Evolutionary conservation across 2,888 invertebrate species (phyloP).

Genomic region (Cosmopolites sordidus): DNA sequence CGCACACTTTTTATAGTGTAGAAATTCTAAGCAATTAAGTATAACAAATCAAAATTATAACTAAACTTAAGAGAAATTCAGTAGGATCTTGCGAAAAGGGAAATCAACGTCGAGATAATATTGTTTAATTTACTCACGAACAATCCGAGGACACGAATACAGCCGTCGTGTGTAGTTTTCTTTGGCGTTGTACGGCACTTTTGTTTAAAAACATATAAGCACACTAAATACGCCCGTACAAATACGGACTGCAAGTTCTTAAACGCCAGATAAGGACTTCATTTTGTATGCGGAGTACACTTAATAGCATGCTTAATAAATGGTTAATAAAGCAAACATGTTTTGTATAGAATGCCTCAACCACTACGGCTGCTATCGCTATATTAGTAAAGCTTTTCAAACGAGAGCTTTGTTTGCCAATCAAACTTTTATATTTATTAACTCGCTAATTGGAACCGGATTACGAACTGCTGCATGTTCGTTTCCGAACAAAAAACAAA

Average conservation of each 20-base stretch:
- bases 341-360: slow-evolving; percentile 22
- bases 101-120: no score
- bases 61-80: no score
- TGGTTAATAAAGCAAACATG: slow-evolving; percentile 28
- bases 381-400: slow-evolving; percentile 36
- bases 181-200: not conserved
- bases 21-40: no score
- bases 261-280: slow-evolving; percentile 30
- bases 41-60: no score
- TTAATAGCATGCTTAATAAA: slow-evolving; percentile 28
- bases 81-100: no score
- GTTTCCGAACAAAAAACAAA: slow-evolving; percentile 14
- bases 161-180: no score
- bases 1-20: no score
- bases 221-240: slow-evolving; percentile 2
- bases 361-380: slow-evolving; percentile 30
- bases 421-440: slow-evolving; percentile 37
- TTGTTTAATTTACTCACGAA: no score
- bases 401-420: slow-evolving; percentile 36
- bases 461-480: slow-evolving; percentile 21
- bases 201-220: not conserved
- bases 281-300: slow-evolving; percentile 28
- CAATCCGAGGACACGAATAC: no score
- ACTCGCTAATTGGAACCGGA: slow-evolving; percentile 35
- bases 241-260: slow-evolving; percentile 24